These are phyloP conservation scores for Jaculus jaculus DNA, from an alignment of 2,113 vertebrate genomes.

Conservation along the genomic window DNA sequence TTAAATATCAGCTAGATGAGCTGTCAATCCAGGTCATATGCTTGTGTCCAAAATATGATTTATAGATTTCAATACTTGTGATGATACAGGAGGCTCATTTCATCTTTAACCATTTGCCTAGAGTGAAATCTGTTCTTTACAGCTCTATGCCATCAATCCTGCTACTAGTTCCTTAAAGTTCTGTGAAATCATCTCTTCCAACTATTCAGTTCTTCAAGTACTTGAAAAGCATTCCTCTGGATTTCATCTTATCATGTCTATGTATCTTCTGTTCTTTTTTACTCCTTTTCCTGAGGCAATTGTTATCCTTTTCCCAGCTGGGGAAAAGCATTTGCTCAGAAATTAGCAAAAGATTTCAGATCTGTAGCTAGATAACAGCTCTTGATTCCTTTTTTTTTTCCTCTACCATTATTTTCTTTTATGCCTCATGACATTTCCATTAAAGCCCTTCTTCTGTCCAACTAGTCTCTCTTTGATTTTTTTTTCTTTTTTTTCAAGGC, in stretches of 20 bases:
- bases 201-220: constrained; percentile 26
- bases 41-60: not conserved
- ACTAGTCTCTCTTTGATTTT: too few species aligned
- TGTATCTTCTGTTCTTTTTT: not conserved
- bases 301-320: not conserved
- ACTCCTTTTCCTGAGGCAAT: not conserved
- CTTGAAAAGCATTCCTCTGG: not conserved
- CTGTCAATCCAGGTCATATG: not conserved
- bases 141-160: not conserved
- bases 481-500: too few species aligned
- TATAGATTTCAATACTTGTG: not conserved
- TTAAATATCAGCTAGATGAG: not conserved
- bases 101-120: not conserved
- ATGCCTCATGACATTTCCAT: too few species aligned
- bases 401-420: too few species aligned
- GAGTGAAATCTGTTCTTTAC: not conserved
- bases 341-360: constrained; percentile 11
- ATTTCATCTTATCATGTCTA: not conserved
- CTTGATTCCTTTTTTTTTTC: too few species aligned
- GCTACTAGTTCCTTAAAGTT: not conserved
- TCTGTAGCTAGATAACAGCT: not conserved
- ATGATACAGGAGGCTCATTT: not conserved
- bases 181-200: not conserved
- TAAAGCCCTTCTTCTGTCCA: too few species aligned
- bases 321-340: not conserved